Base-by-base conservation (phyloP, 2,797 vertebrate genomes). In the Botia almorhae region DNA sequence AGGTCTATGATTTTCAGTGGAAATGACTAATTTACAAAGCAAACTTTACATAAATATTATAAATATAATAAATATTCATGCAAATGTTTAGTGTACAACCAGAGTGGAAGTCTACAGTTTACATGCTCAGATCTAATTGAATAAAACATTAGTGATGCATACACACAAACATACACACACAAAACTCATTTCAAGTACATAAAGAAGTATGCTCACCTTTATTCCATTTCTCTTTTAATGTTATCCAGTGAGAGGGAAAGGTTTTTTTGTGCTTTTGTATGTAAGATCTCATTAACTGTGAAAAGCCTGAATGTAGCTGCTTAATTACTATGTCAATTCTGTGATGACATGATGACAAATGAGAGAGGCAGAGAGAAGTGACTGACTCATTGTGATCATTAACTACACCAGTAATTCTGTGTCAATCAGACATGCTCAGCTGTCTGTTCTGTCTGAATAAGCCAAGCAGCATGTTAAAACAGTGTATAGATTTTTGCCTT, bases 161-260 rank as follows among this genome's bases (percentile, higher is more conserved):
- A 7, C 21, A 53, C 50, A 55, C 69, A 71, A 23, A 53, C 21
- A 19, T 7, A 14, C 36, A 13, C 21, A 17, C 50, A 55, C 69
- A 33, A 26, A 26, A 26, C 92, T 94, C 85, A 98, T 97, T 87
- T 97, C 95, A 88, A 74, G 2, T 4, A 17, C 50, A 33, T 43
- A 26, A 26, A 60, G 21, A 0, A 23, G 33, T 48, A 46, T 55
- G 11, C 17, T 70, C 23, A 71, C 67, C 0, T 78, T 56, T 63
- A 6, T 16, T 78, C 4, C 7, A n/a, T 53, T 17, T 53, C 16
- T 53, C 51, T 53, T 53, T 53, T 53, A 46, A 46, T 46, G 43
- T 53, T n/a, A n/a, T 43, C 55, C 11, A 39, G 1, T 12, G 46
- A 48, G 50, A 51, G 23, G 23, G n/a, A 65, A 26, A 14, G 65